Percentiles rank a stretch among this genome's conserved stretches.
Evolutionary conservation across 2,888 invertebrate genomes (phyloP).

Genomic region (Chaitophorus viminalis): DNA sequence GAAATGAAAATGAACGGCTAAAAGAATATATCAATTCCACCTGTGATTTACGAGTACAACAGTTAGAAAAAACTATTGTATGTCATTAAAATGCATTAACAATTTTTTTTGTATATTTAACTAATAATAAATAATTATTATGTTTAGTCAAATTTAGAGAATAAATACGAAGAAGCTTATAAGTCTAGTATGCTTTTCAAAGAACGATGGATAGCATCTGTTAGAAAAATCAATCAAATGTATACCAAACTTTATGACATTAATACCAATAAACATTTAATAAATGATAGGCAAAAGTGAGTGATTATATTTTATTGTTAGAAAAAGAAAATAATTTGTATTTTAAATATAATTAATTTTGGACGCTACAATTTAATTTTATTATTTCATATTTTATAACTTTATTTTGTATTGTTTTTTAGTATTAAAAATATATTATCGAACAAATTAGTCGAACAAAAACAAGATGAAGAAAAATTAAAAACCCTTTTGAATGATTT

Average conservation of each 20-base stretch:
- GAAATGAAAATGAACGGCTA: slow-evolving; percentile 25
- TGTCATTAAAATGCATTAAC: neutral
- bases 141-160: slow-evolving; percentile 43
- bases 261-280: neutral
- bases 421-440: slow-evolving; percentile 24
- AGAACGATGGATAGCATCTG: slow-evolving; percentile 42
- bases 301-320: neutral
- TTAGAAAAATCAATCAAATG: slow-evolving; percentile 48
- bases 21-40: neutral
- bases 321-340: neutral
- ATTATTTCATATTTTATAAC: too few relatives aligned
- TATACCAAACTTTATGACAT: neutral
- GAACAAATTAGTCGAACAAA: neutral
- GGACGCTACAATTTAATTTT: neutral
- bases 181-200: slow-evolving; percentile 30
- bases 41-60: neutral
- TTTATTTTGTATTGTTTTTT: neutral
- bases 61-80: slow-evolving; percentile 46
- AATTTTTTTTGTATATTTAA: neutral
- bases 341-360: neutral
- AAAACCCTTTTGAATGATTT: slow-evolving; percentile 28
- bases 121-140: slow-evolving; percentile 34
- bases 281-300: slow-evolving; percentile 38
- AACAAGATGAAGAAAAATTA: slow-evolving; percentile 27
- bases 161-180: slow-evolving; percentile 33